A percentile compares a stretch with the other conserved stretches of the same genome.
Evolutionary conservation across 2,888 invertebrate species (phyloP).

Genomic region (Lydus trimaculatus): DNA sequence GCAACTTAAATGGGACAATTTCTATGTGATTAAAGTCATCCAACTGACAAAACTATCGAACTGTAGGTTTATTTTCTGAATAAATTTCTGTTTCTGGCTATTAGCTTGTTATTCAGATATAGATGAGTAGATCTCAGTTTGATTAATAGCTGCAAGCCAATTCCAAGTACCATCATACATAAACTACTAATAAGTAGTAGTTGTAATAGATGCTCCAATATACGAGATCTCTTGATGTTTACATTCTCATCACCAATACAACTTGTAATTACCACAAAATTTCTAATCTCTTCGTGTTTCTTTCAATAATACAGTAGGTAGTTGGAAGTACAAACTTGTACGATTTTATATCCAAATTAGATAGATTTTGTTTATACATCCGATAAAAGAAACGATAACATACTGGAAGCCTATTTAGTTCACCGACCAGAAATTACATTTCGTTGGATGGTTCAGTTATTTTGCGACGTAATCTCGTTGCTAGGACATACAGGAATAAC

Average conservation of each 20-base stretch:
- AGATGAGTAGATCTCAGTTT: constrained; percentile 29
- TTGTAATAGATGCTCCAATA: constrained; percentile 22
- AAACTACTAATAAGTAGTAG: constrained; percentile 29
- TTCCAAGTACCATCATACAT: constrained; percentile 27
- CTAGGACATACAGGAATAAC: not conserved
- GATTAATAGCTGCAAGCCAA: constrained; percentile 30
- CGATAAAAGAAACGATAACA: constrained; percentile 28
- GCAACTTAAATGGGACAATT: not conserved
- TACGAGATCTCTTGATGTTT: not conserved
- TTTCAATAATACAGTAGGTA: not conserved
- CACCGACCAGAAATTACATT: constrained; percentile 8
- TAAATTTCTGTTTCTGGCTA: not conserved
- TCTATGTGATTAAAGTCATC: not conserved
- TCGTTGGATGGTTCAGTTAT: constrained; percentile 7
- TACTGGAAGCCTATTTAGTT: constrained; percentile 20
- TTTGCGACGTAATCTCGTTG: constrained; percentile 5
- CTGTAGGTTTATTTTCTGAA: not conserved
- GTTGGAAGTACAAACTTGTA: not conserved
- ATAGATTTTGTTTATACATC: constrained; percentile 20
- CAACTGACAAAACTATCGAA: not conserved
- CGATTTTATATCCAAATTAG: constrained; percentile 22
- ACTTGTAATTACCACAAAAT: not conserved
- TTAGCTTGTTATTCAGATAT: constrained; percentile 30
- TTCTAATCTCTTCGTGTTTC: not conserved
- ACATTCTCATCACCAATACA: not conserved